Conservation (phyloP, 1,140 invertebrate species). For the Eulimnadia texana region DNA sequence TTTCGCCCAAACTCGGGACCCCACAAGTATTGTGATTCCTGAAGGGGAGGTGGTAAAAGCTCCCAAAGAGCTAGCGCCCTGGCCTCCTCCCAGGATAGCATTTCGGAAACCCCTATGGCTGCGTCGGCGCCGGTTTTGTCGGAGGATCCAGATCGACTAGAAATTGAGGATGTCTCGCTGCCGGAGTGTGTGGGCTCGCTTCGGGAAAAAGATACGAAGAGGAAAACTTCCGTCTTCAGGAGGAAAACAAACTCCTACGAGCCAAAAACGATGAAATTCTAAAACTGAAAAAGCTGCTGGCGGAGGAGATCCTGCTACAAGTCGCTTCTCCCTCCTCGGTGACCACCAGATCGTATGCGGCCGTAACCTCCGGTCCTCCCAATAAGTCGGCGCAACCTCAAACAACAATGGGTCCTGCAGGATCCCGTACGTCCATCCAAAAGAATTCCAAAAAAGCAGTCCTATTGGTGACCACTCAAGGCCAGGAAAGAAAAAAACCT, state of each 20-base stretch:
- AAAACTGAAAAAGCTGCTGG: neutral
- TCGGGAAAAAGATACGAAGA: neutral
- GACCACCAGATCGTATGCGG: neutral
- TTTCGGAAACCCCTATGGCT: too few relatives aligned
- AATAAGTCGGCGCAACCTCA: neutral
- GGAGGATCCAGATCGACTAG: too few relatives aligned
- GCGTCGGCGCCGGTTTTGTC: too few relatives aligned
- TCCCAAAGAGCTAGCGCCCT: neutral
- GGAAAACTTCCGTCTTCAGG: neutral
- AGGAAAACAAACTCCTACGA: neutral
- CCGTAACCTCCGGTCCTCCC: too few relatives aligned
- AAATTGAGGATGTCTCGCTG: too few relatives aligned
- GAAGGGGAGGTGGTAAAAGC: neutral
- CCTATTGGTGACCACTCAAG: neutral
- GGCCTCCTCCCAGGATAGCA: too few relatives aligned
- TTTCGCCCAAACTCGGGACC: neutral
- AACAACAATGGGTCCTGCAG: neutral
- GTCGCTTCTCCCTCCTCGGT: neutral
- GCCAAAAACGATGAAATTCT: neutral
- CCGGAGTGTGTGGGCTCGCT: too few relatives aligned
- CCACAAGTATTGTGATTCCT: neutral
- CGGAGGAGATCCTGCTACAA: neutral
- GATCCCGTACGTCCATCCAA: neutral
- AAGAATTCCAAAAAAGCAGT: neutral
- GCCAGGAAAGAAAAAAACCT: neutral